Conservation (phyloP, 2,113 vertebrate species). For the Hirundichthys speculiger region DNA sequence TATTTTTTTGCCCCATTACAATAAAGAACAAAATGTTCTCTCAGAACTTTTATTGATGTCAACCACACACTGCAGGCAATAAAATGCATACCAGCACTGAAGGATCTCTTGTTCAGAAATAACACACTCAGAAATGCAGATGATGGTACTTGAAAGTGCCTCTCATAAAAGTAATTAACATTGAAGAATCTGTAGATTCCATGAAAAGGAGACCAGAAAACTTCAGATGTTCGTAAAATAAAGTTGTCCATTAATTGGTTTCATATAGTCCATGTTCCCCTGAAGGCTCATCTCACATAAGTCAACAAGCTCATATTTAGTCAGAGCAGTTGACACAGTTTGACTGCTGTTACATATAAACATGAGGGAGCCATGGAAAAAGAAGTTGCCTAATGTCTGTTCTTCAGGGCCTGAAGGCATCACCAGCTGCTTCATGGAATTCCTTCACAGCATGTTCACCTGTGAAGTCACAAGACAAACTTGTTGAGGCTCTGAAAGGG, state of each 20-base stretch:
- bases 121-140: slow-evolving; percentile 1
- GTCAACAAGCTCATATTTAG: slow-evolving; percentile 20
- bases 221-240: slow-evolving; percentile 17
- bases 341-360: slow-evolving; percentile 10
- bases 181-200: neutral
- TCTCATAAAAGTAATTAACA: neutral
- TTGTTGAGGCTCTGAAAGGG: neutral
- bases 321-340: slow-evolving; percentile 2
- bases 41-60: slow-evolving; percentile 20
- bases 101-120: neutral
- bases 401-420: slow-evolving; percentile 16
- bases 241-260: slow-evolving; percentile 2
- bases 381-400: slow-evolving; percentile 14
- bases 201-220: slow-evolving; percentile 3
- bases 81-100: slow-evolving; percentile 8
- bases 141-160: slow-evolving; percentile 4
- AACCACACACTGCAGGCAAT: slow-evolving; percentile 21
- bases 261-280: neutral
- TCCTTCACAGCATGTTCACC: slow-evolving; percentile 28
- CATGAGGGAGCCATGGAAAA: neutral
- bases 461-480: slow-evolving; percentile 15
- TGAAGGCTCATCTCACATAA: neutral
- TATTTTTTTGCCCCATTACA: slow-evolving; percentile 11
- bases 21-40: slow-evolving; percentile 46
- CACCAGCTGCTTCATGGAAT: slow-evolving; percentile 23